These are phyloP conservation scores for Otocyon megalotis DNA, from an alignment of 2,113 vertebrate genomes.

Conservation along the genomic window DNA sequence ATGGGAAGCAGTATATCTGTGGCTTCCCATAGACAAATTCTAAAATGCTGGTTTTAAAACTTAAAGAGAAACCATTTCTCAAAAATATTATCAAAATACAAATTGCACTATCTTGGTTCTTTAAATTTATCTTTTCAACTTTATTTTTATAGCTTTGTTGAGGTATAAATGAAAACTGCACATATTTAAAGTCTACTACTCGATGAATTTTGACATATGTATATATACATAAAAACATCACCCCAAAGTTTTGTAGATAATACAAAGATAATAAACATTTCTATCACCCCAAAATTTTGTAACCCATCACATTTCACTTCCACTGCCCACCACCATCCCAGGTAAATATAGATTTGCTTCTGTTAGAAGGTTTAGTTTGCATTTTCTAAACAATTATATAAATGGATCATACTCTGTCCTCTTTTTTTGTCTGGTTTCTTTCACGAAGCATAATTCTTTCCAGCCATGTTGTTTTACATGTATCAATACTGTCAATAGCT, in stretches of 20 bases:
- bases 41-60: background rate
- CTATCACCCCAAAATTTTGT: background rate
- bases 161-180: background rate
- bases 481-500: background rate
- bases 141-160: conserved; percentile 39
- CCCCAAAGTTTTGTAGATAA: background rate
- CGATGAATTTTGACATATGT: background rate
- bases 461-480: background rate
- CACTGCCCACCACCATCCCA: background rate
- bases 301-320: background rate
- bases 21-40: background rate
- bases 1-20: background rate
- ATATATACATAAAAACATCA: background rate
- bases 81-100: conserved; percentile 54
- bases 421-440: background rate
- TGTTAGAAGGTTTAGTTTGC: background rate
- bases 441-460: background rate
- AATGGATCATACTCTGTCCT: background rate
- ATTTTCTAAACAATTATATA: background rate
- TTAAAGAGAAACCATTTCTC: background rate
- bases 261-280: background rate
- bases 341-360: background rate
- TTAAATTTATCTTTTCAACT: conserved; percentile 23
- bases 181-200: background rate
- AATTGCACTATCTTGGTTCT: background rate